Evolutionary conservation across 2,888 invertebrate genomes (phyloP), one percentile per base, ranked within the genome.

Genomic region (Encarsia formosa): DNA sequence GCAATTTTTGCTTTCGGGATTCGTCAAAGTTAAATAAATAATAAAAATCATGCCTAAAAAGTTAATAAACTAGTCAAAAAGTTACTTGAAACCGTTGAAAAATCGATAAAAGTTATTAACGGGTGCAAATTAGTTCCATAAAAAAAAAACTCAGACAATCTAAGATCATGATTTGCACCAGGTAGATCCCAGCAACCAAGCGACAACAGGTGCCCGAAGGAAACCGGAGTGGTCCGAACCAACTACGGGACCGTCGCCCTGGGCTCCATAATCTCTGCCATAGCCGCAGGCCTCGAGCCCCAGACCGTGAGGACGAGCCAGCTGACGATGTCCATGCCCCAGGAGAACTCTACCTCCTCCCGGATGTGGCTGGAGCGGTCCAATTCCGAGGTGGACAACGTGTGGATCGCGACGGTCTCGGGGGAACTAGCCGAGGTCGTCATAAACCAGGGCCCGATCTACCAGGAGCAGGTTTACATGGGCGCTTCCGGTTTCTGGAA

Each of bases 341-440:
- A 53, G 24, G 45, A 41, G 29, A 31, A 9, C 26, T 16, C 11
- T 11, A 9, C 16, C 11, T 5, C n/a, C n/a, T n/a, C n/a, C n/a
- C n/a, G n/a, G n/a, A 26, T 37, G 32, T 46, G 49, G 54, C 20
- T 49, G 13, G 31, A 49, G 15, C 37, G 41, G 3, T 22, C 42
- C 37, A 49, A 49, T 3, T 18, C 49, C n/a, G 49, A 44, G 16
- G 39, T 55, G 19, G 80, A 81, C 58, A 84, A 82, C 61, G 66
- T 80, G 39, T 83, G 81, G 79, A 78, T 81, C 11, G 79, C 84
- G 11, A 83, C 85, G 4, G 64, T 83, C 22, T 78, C 81, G 62
- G 84, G 84, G 42, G 86, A 86, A 67, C 69, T 86, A 58, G 84
- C 84, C 5, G 86, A 86, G 71, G 79, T 84, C 44, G 78, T 82